Evolutionary conservation across 1,140 invertebrate species (phyloP).

Genomic region (Eueides isabella): DNA sequence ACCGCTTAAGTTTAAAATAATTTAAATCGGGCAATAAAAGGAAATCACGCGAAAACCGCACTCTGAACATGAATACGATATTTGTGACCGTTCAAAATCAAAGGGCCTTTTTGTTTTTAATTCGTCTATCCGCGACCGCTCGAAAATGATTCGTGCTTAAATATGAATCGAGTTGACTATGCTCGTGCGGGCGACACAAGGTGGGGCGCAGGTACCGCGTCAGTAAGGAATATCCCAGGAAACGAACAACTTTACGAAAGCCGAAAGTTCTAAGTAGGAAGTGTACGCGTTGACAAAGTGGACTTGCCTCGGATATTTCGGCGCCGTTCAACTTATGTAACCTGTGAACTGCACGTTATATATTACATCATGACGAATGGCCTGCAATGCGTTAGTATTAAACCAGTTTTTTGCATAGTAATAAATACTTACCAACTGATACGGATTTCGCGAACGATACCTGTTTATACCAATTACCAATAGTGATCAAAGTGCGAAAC

Average conservation of each 20-base stretch:
- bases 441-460: conserved; percentile 20
- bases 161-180: conserved; percentile 66
- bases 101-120: conserved; percentile 33
- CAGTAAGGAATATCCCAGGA: conserved; percentile 62
- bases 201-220: conserved; percentile 53
- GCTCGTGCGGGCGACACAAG: conserved; percentile 38
- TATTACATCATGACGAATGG: conserved; percentile 31
- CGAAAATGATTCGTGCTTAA: conserved; percentile 67
- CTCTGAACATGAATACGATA: conserved; percentile 40
- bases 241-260: conserved; percentile 60
- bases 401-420: conserved; percentile 40
- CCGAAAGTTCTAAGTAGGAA: conserved; percentile 72
- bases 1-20: conserved; percentile 37
- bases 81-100: conserved; percentile 43
- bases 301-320: conserved; percentile 6
- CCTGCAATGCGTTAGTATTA: conserved; percentile 29
- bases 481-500: conserved; percentile 14
- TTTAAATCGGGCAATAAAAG: conserved; percentile 46
- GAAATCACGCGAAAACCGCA: conserved; percentile 33
- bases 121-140: conserved; percentile 57
- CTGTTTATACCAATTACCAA: background rate
- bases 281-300: conserved; percentile 34
- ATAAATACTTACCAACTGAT: conserved; percentile 28
- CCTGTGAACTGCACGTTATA: conserved; percentile 21
- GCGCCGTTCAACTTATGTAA: conserved; percentile 30